Base-by-base conservation (phyloP, 2,888 invertebrate genomes). In the Stomorhina lunata region DNA sequence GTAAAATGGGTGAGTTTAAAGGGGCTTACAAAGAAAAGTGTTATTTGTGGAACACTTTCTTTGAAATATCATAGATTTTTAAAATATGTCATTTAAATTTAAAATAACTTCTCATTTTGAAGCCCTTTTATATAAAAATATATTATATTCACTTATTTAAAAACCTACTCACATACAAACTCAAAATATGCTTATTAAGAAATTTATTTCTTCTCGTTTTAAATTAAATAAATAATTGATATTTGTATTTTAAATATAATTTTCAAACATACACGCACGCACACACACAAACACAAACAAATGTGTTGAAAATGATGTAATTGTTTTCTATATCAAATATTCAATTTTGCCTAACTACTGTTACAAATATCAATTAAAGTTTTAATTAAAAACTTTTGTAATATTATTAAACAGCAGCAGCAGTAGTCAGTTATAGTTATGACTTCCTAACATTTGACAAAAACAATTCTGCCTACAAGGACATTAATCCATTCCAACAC, bases 371-470 rank as follows among this genome's bases (percentile, higher is more conserved):
- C 34, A 76, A 68, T 76, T 76, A 29, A 57, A 76, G 50, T 68
- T 76, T 76, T 76, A 68, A 68, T 76, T 76, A 68, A 40, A 76
- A 68, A 48, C 59, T 57, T 68, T 65, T 66, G n/a, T 45, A 9
- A 34, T 66, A 4, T 50, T n/a, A 37, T 61, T 34, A 32, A 71
- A 32, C 69, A 71, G 57, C 12, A 29, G 22, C 27, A 5, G 20
- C 3, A 25, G n/a, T n/a, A n/a, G n/a, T n/a, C n/a, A n/a, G n/a
- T n/a, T n/a, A n/a, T n/a, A n/a, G n/a, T n/a, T n/a, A n/a, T n/a
- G n/a, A n/a, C n/a, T n/a, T n/a, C n/a, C 37, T 40, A 3, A 48
- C 48, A 15, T 4, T 22, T 27, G 1, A 59, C 20, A 48, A 12
- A 6, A 27, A 32, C n/a, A 55, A 15, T 45, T 0, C 20, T n/a